Evolutionary conservation across 2,888 invertebrate genomes (phyloP), one percentile per base, ranked within the genome.

Genomic region (Pycnomerus fuliginosus): DNA sequence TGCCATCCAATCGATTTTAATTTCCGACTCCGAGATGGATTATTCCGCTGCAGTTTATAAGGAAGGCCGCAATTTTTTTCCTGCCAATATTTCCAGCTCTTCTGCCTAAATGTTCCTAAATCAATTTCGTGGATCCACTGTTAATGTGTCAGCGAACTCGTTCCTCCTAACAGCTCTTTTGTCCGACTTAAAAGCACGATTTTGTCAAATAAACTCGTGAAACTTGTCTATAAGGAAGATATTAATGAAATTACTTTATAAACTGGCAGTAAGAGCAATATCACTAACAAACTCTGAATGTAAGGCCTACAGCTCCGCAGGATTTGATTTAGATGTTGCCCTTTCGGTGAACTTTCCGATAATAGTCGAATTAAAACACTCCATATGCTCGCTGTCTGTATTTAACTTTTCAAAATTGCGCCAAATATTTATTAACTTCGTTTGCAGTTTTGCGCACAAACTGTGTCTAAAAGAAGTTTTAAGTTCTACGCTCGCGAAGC

Each of bases 1-100:
- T 52, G 50, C 52, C 52, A 46, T 52, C 52, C 53, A 56, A 59
- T 58, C 58, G 60, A 60, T 59, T 60, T 60, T 60, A 60, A 60
- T 60, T 60, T 60, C 60, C 60, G 60, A 60, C 55, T 54, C 53
- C 36, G 45, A 57, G 55, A 51, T 50, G 53, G 49, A 59, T 59
- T 58, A 57, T 58, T 51, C 54, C 49, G 45, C 30, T 48, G 45
- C 36, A 49, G 37, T 51, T 52, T 50, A 42, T 28, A 38, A 50
- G 44, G 37, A 50, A 50, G 36, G 43, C 43, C 20, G 29, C 39
- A 50, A 49, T 55, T 55, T 58, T 54, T 41, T 34, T 27, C 23
- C 28, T 12, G 8, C 2, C 28, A 28, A 10, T 7, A 28, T 28
- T 12, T 28, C 8, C 13, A 8, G 28, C 16, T n/a, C n/a, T n/a